Conservation (phyloP, 2,113 vertebrate genomes). For the Poicephalus meyeri region DNA sequence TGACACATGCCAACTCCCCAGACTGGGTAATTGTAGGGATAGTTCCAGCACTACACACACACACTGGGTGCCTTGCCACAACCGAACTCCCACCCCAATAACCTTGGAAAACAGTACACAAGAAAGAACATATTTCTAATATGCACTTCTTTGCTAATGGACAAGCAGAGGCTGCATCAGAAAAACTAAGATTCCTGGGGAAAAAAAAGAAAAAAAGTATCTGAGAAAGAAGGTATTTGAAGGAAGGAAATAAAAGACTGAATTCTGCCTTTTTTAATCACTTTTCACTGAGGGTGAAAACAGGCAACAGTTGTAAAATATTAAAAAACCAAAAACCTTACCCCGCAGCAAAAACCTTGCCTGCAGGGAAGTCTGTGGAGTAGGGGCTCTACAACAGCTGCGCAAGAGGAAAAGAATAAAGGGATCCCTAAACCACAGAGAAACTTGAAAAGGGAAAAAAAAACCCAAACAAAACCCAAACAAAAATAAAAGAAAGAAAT, state of each 20-base stretch:
- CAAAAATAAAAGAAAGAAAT: neutral
- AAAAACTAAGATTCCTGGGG: neutral
- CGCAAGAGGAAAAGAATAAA: neutral
- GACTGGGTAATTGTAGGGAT: neutral
- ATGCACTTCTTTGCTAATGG: neutral
- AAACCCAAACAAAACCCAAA: too few species aligned
- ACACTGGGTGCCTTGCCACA: neutral
- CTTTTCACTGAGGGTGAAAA: neutral
- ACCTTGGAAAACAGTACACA: neutral
- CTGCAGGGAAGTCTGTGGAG: neutral
- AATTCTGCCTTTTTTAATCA: neutral
- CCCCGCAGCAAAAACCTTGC: neutral
- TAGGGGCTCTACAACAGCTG: neutral
- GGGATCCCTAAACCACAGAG: neutral
- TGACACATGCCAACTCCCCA: neutral
- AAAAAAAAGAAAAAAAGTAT: neutral
- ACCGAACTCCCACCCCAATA: neutral
- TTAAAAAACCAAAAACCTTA: neutral
- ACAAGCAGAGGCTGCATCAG: neutral
- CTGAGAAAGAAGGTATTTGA: neutral
- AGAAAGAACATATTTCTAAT: neutral
- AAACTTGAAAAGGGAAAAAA: neutral
- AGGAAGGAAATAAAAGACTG: neutral
- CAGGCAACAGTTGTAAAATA: neutral
- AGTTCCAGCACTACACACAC: neutral